These are phyloP conservation scores for Natator depressus DNA, from an alignment of 2,113 vertebrate genomes.

Conservation along the genomic window DNA sequence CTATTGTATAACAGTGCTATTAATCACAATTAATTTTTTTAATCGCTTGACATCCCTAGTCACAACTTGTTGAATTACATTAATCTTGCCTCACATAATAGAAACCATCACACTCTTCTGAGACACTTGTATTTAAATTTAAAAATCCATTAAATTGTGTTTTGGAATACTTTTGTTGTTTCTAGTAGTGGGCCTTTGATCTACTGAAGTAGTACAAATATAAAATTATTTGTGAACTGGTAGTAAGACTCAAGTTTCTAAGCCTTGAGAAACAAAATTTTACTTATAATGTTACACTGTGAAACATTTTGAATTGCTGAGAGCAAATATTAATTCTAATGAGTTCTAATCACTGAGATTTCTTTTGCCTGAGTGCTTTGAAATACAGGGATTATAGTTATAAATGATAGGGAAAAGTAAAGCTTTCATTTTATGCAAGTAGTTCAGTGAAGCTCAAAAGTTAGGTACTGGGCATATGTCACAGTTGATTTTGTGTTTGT, in stretches of 20 bases:
- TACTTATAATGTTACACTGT: slow-evolving; percentile 18
- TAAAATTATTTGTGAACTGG: slow-evolving; percentile 4
- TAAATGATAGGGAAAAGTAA: slow-evolving; percentile 18
- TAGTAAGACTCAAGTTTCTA: slow-evolving; percentile 33
- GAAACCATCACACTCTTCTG: not conserved
- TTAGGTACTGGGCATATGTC: not conserved
- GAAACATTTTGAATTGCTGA: slow-evolving; percentile 59
- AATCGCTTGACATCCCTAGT: too few relatives aligned
- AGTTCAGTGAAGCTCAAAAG: slow-evolving; percentile 31
- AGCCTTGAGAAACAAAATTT: slow-evolving; percentile 38
- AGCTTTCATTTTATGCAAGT: slow-evolving; percentile 55
- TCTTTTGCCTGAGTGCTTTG: slow-evolving; percentile 28
- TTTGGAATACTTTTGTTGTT: slow-evolving; percentile 32
- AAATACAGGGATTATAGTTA: not conserved
- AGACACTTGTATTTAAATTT: not conserved
- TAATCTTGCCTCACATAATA: not conserved
- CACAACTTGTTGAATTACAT: not conserved
- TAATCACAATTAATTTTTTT: too few relatives aligned
- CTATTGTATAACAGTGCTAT: too few relatives aligned
- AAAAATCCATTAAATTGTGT: slow-evolving; percentile 11
- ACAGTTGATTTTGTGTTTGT: not conserved
- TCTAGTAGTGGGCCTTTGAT: slow-evolving; percentile 25
- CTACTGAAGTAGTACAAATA: slow-evolving; percentile 27
- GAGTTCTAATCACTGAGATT: slow-evolving; percentile 55
- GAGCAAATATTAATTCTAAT: slow-evolving; percentile 67